phyloP scores from a whole-genome alignment of 2,797 vertebrate species.

The Acanthornis magna region DNA sequence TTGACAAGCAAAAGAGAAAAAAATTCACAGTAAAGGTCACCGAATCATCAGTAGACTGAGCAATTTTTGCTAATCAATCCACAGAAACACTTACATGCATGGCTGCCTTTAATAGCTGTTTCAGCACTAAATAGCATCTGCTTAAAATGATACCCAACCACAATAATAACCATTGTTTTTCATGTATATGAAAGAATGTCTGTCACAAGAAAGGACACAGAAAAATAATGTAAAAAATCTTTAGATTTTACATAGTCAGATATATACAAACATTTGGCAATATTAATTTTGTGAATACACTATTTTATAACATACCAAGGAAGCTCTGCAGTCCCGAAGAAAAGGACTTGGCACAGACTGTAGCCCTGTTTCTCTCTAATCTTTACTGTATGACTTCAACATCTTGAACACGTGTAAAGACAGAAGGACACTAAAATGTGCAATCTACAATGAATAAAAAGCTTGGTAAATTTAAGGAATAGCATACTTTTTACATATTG shows the following conservation, averaged over 20 bases:
- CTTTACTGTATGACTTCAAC: background rate
- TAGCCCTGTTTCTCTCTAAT: background rate
- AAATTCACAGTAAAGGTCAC: background rate
- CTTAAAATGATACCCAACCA: constrained; percentile 40
- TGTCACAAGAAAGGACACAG: background rate
- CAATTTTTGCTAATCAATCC: constrained; percentile 23
- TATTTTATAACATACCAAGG: background rate
- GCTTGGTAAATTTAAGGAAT: background rate
- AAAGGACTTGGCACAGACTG: fast-evolving
- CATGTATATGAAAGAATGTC: background rate
- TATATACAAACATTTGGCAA: background rate
- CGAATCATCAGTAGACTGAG: background rate
- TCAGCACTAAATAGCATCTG: constrained; percentile 47
- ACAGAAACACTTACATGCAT: constrained; percentile 55
- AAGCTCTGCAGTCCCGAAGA: background rate
- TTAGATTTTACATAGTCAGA: background rate
- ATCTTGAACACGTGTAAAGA: background rate
- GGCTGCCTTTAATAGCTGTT: constrained; percentile 37
- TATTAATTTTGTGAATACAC: background rate
- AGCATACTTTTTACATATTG: background rate
- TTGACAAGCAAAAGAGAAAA: background rate
- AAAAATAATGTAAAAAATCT: background rate
- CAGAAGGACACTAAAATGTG: background rate
- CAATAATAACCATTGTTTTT: constrained; percentile 4
- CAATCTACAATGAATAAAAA: background rate